Base-by-base conservation (phyloP, 2,113 vertebrate species). In the Phasianus colchicus region DNA sequence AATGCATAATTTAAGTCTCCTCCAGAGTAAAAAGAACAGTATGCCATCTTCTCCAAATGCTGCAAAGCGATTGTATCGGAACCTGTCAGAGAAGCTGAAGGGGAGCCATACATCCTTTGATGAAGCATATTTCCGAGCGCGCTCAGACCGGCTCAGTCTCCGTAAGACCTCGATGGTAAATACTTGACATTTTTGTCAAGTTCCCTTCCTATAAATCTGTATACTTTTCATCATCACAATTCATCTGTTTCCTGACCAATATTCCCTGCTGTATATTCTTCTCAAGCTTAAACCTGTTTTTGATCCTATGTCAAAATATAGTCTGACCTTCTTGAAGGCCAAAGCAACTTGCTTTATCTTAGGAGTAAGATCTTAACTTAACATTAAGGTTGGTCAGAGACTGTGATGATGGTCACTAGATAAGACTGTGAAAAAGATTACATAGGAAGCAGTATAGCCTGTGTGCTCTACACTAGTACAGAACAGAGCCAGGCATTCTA, bases 21-120 rank as follows among this genome's bases (percentile, higher is more conserved):
- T 98, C 27, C 98, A 99, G 93, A 98, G 89, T 80, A 98, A 98
- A 88, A 99, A 98, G 96, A 98, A 98, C 81, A 98, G 98, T 0
- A 85, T 98, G 36, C 99, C 99, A 0, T 98, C 99, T 3, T 99
- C 99, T 18, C 99, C 99, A 34, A 99, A 82, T 32, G 99, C 99
- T 2, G 99, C 99, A 61, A 99, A 99, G 93, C 98, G 99, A 9
- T 98, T 99, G 8, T 99, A 99, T 94, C 92, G 99, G 45, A 99
- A 99, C 97, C 98, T 99, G 32, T 99, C 99, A 0, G 99, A 99
- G 97, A 99, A 99, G 96, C 97, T 99, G 13, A 98, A 99, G 75
- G 99, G 99, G 10, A 98, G 98, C 93, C 98, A 99, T 42, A 98
- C 99, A 3, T 99, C 99, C 13, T 99, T 99, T 1, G 99, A 99